Evolutionary conservation across 2,888 invertebrate species (phyloP).

Genomic region (Cerastoderma edule): DNA sequence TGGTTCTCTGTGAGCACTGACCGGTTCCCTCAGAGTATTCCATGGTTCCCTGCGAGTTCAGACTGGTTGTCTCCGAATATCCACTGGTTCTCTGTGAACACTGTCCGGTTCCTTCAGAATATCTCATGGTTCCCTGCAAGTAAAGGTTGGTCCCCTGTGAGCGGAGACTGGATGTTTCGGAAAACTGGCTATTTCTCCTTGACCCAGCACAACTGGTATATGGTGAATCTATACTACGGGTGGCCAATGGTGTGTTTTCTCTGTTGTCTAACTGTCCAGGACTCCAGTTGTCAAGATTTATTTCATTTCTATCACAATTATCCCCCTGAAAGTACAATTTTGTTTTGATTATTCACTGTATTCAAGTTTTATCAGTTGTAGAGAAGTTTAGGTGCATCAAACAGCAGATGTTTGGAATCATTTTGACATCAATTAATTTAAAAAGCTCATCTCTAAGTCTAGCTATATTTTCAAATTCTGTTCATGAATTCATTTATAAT

Average conservation of each 20-base stretch:
- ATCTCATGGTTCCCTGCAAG: background rate
- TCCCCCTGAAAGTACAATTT: conserved; percentile 19
- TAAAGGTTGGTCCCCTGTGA: background rate
- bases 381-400: background rate
- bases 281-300: conserved; percentile 53
- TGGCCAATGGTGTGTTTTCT: conserved; percentile 20
- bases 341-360: too few relatives aligned
- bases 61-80: conserved; percentile 5
- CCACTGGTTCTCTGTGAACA: conserved; percentile 7
- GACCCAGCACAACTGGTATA: background rate
- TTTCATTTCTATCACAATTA: conserved; percentile 53
- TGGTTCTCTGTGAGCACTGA: conserved; percentile 3
- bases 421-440: too few relatives aligned
- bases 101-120: background rate
- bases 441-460: too few relatives aligned
- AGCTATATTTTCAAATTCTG: too few relatives aligned
- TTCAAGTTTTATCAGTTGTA: background rate
- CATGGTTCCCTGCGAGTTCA: background rate
- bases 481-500: too few relatives aligned
- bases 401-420: too few relatives aligned
- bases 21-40: conserved; percentile 8
- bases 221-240: background rate
- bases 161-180: background rate
- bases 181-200: background rate
- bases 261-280: conserved; percentile 27